phyloP scores from a whole-genome alignment of 2,888 invertebrate species.

The Pilophorus perplexus region DNA sequence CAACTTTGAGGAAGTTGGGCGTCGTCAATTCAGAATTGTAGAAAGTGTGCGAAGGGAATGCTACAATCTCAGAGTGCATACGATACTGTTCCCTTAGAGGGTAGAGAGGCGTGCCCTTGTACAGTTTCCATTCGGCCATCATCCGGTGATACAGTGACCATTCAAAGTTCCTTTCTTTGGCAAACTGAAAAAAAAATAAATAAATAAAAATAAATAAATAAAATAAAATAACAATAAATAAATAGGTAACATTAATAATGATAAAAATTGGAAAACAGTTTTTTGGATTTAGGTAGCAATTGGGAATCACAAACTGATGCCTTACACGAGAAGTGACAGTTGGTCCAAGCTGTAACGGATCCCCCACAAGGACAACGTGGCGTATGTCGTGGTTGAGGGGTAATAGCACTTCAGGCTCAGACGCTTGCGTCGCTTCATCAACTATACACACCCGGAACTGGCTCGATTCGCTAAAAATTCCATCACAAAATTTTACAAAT shows the following conservation, averaged over 20 bases:
- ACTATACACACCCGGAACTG: slow-evolving; percentile 61
- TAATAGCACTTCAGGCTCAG: slow-evolving; percentile 76
- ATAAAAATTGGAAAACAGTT: neutral
- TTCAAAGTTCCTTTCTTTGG: slow-evolving; percentile 58
- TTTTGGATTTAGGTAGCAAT: neutral
- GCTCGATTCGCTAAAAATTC: slow-evolving; percentile 14
- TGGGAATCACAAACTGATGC: too few species aligned
- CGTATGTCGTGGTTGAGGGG: slow-evolving; percentile 73
- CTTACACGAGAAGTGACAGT: slow-evolving; percentile 70
- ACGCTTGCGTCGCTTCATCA: slow-evolving; percentile 85
- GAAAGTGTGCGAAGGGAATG: slow-evolving; percentile 73
- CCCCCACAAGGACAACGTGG: slow-evolving; percentile 78
- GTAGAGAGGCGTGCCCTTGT: slow-evolving; percentile 26
- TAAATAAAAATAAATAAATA: too few species aligned
- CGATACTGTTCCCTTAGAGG: slow-evolving; percentile 72
- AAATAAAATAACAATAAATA: neutral
- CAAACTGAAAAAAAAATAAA: slow-evolving; percentile 22
- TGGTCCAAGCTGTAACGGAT: slow-evolving; percentile 80
- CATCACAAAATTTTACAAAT: neutral
- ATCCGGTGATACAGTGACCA: slow-evolving; percentile 77
- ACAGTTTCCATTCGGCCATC: slow-evolving; percentile 53
- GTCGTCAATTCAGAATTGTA: slow-evolving; percentile 35
- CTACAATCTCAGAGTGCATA: slow-evolving; percentile 78
- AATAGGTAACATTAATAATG: neutral
- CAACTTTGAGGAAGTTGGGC: slow-evolving; percentile 29